These are phyloP conservation scores for Cepphus grylle DNA, from an alignment of 2,113 vertebrate genomes.

Conservation along the genomic window DNA sequence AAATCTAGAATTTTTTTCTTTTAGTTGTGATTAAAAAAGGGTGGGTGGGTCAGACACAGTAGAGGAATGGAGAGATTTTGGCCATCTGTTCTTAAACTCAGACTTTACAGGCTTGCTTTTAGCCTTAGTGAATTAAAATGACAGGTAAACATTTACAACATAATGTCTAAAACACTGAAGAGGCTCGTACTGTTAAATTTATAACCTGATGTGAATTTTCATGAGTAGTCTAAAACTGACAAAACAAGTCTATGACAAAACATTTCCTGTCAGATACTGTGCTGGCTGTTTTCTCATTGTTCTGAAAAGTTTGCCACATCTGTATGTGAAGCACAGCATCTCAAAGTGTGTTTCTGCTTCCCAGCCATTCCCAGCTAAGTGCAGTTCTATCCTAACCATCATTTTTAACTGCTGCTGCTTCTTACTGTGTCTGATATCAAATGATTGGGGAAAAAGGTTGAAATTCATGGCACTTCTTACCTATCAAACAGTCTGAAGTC, in stretches of 20 bases:
- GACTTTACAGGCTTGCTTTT: not conserved
- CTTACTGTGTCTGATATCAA: not conserved
- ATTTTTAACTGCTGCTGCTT: not conserved
- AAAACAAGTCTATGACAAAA: not conserved
- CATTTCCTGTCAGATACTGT: not conserved
- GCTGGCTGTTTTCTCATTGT: not conserved
- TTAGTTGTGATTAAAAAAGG: not conserved
- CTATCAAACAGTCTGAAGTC: not conserved
- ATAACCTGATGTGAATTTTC: not conserved
- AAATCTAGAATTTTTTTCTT: not conserved
- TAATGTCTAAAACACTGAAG: not conserved
- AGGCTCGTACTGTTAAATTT: not conserved
- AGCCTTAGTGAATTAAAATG: not conserved
- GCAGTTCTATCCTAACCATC: not conserved
- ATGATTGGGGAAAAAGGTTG: not conserved
- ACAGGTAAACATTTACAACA: not conserved
- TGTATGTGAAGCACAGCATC: not conserved
- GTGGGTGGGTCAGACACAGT: not conserved
- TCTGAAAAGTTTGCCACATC: not conserved
- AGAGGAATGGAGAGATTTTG: not conserved
- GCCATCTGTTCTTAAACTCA: not conserved
- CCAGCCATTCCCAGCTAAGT: not conserved
- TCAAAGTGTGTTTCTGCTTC: not conserved
- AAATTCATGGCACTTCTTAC: not conserved
- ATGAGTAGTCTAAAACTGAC: not conserved